Conservation (phyloP, 2,888 invertebrate genomes). For the Alsophila aescularia region DNA sequence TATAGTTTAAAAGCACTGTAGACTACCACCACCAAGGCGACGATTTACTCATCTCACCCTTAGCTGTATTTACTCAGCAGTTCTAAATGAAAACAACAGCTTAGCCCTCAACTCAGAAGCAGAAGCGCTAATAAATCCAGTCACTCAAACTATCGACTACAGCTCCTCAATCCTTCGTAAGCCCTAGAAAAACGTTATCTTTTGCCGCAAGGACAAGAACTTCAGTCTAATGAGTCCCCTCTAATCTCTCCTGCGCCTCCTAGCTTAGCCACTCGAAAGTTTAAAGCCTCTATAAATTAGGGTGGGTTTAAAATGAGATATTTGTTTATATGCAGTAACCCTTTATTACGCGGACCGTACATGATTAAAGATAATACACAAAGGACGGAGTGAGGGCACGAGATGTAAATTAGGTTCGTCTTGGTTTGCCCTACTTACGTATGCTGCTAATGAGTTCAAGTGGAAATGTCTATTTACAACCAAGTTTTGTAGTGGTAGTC, state of each 20-base stretch:
- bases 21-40: too few relatives aligned
- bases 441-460: constrained; percentile 21
- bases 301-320: constrained; percentile 44
- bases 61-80: too few relatives aligned
- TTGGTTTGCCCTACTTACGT: constrained; percentile 28
- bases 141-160: constrained; percentile 6
- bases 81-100: too few relatives aligned
- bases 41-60: too few relatives aligned
- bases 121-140: not conserved
- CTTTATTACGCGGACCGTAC: constrained; percentile 34
- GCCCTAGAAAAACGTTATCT: constrained; percentile 33
- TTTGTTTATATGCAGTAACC: constrained; percentile 38
- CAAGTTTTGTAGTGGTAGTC: too few relatives aligned
- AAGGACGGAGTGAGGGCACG: constrained; percentile 35
- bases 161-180: not conserved
- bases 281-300: constrained; percentile 48
- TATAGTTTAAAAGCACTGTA: too few relatives aligned
- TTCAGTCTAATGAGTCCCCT: constrained; percentile 42
- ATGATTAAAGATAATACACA: constrained; percentile 39
- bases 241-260: constrained; percentile 46
- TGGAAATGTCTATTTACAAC: not conserved
- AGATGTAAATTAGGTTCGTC: constrained; percentile 36
- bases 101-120: not conserved
- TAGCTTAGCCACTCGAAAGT: constrained; percentile 39
- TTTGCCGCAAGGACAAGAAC: constrained; percentile 24